phyloP scores from a whole-genome alignment of 2,888 invertebrate genomes.

The Neoascia interrupta region DNA sequence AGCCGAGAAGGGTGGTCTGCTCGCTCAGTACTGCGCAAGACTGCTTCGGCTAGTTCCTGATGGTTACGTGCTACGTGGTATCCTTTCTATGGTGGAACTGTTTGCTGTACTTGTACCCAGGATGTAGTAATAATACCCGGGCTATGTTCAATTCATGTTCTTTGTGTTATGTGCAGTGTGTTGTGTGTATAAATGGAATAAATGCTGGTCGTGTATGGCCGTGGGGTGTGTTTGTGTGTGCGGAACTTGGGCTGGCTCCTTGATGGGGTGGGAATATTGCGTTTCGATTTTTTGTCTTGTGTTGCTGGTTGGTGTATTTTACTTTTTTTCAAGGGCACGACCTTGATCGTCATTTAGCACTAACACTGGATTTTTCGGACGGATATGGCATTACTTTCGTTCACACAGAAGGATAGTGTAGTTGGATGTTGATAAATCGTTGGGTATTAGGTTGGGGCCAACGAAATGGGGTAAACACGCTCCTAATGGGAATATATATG shows the following conservation, averaged over 20 bases:
- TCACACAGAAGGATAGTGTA: not conserved
- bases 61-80: constrained; percentile 23
- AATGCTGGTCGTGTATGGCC: constrained; percentile 17
- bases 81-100: constrained; percentile 29
- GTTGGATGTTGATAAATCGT: not conserved
- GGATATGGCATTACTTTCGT: constrained; percentile 27
- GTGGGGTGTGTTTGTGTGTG: constrained; percentile 21
- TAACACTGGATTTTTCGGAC: constrained; percentile 41
- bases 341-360: constrained; percentile 59
- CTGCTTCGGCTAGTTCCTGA: not conserved
- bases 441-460: too few species aligned
- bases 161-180: constrained; percentile 10
- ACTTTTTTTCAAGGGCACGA: constrained; percentile 61
- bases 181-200: constrained; percentile 19
- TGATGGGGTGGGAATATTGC: constrained; percentile 44
- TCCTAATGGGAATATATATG: too few species aligned
- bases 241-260: not conserved
- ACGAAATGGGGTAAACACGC: too few species aligned
- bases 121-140: constrained; percentile 32
- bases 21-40: constrained; percentile 50
- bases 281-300: constrained; percentile 47
- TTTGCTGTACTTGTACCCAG: constrained; percentile 22
- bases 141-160: constrained; percentile 46
- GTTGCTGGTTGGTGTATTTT: constrained; percentile 31
- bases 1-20: not conserved